Evolutionary conservation across 2,888 invertebrate genomes (phyloP).

Genomic region (Trissolcus brochymenae): DNA sequence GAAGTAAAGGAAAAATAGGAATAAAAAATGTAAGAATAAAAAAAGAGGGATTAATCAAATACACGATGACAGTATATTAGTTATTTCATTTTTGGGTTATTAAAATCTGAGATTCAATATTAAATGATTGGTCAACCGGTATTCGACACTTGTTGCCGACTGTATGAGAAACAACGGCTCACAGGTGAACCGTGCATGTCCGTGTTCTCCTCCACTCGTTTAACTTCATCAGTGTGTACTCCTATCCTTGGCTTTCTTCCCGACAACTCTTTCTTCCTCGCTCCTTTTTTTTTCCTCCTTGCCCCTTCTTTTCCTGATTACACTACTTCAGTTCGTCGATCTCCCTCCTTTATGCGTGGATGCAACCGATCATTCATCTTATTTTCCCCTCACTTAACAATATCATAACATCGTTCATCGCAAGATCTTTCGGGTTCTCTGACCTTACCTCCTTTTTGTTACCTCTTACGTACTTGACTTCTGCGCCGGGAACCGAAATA

Average conservation of each 20-base stretch:
- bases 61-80: neutral
- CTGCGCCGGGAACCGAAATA: conserved; percentile 28
- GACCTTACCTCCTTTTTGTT: conserved; percentile 42
- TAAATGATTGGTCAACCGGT: conserved; percentile 50
- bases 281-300: conserved; percentile 23
- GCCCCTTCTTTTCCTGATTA: conserved; percentile 40
- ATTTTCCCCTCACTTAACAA: conserved; percentile 48
- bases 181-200: conserved; percentile 43
- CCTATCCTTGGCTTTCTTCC: conserved; percentile 26
- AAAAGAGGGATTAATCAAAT: neutral
- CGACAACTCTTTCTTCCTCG: conserved; percentile 21
- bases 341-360: conserved; percentile 46
- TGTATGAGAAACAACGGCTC: conserved; percentile 44
- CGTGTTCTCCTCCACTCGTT: conserved; percentile 34
- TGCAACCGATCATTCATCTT: conserved; percentile 56
- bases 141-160: conserved; percentile 50
- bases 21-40: neutral
- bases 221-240: conserved; percentile 27
- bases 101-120: neutral
- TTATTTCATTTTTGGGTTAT: neutral
- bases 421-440: conserved; percentile 43
- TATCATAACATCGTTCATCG: conserved; percentile 53
- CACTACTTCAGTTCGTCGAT: conserved; percentile 48
- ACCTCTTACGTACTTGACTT: conserved; percentile 12
- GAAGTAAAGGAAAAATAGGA: conserved; percentile 3